A percentile compares a stretch with the other conserved stretches of the same genome.
Evolutionary conservation across 2,113 vertebrate genomes (phyloP).

Genomic region (Sinocyclocheilus anophthalmus): DNA sequence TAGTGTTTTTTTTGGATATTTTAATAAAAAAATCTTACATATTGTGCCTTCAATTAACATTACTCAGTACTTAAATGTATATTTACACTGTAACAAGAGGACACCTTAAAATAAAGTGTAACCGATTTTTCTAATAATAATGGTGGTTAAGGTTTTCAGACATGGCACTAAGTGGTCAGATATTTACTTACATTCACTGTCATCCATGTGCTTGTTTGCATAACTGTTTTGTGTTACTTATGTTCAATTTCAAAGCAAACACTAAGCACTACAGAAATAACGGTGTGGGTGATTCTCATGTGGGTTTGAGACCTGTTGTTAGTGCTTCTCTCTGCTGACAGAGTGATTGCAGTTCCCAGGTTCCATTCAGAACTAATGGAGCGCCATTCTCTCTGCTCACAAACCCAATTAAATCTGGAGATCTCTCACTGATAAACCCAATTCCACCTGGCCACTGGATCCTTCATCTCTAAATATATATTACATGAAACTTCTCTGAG

Average conservation of each 20-base stretch:
- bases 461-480: conserved; percentile 59
- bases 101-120: too few species aligned
- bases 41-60: too few species aligned
- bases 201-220: neutral
- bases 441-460: conserved; percentile 46
- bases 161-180: neutral
- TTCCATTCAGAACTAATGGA: conserved; percentile 59
- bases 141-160: neutral
- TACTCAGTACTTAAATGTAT: too few species aligned
- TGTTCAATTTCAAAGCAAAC: neutral
- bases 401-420: conserved; percentile 66
- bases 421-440: conserved; percentile 60
- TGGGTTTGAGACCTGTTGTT: conserved; percentile 35
- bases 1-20: too few species aligned
- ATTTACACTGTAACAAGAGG: too few species aligned
- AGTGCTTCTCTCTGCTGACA: conserved; percentile 47
- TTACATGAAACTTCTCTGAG: conserved; percentile 22
- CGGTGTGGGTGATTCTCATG: neutral
- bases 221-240: neutral
- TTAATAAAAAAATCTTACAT: too few species aligned
- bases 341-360: conserved; percentile 57
- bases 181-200: neutral
- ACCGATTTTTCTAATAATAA: neutral
- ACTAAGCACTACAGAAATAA: neutral
- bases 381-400: conserved; percentile 61